A percentile compares a stretch with the other conserved stretches of the same genome.
These are phyloP conservation scores for Andrena haemorrhoa DNA, from an alignment of 2,888 invertebrate genomes.

Conservation along the genomic window DNA sequence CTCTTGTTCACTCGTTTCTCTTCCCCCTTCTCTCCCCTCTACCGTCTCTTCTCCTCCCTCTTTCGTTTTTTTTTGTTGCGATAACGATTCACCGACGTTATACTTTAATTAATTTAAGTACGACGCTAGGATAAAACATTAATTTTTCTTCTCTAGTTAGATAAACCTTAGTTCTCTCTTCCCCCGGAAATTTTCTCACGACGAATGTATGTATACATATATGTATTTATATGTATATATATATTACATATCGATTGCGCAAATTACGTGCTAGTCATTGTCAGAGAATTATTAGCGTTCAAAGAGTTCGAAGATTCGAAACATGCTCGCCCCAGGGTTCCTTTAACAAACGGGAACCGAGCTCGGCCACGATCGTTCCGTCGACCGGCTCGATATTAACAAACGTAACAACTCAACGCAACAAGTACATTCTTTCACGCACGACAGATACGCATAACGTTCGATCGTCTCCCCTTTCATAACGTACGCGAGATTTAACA, in stretches of 20 bases:
- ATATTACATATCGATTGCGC: slow-evolving; percentile 76
- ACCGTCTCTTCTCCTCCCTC: background rate
- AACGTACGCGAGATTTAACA: background rate
- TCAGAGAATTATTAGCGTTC: slow-evolving; percentile 79
- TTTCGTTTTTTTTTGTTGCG: slow-evolving; percentile 41
- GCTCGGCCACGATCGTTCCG: background rate
- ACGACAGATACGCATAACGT: slow-evolving; percentile 17
- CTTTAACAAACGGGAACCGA: slow-evolving; percentile 42
- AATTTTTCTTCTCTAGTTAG: slow-evolving; percentile 65
- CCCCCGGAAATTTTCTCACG: slow-evolving; percentile 33
- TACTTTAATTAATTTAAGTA: slow-evolving; percentile 78
- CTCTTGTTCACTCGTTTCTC: slow-evolving; percentile 7
- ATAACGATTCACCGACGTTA: slow-evolving; percentile 63
- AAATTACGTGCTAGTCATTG: slow-evolving; percentile 80
- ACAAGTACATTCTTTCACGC: slow-evolving; percentile 28
- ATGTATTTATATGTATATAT: slow-evolving; percentile 55
- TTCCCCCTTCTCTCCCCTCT: slow-evolving; percentile 34
- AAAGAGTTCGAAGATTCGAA: slow-evolving; percentile 75
- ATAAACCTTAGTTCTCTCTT: slow-evolving; percentile 61
- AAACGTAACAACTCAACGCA: slow-evolving; percentile 41
- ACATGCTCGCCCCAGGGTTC: slow-evolving; percentile 71
- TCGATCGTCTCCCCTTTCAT: background rate
- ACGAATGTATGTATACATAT: slow-evolving; percentile 53
- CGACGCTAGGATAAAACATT: slow-evolving; percentile 78
- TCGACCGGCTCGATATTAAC: slow-evolving; percentile 32